Evolutionary conservation across 2,888 invertebrate species (phyloP).

Genomic region (Teleogryllus oceanicus): DNA sequence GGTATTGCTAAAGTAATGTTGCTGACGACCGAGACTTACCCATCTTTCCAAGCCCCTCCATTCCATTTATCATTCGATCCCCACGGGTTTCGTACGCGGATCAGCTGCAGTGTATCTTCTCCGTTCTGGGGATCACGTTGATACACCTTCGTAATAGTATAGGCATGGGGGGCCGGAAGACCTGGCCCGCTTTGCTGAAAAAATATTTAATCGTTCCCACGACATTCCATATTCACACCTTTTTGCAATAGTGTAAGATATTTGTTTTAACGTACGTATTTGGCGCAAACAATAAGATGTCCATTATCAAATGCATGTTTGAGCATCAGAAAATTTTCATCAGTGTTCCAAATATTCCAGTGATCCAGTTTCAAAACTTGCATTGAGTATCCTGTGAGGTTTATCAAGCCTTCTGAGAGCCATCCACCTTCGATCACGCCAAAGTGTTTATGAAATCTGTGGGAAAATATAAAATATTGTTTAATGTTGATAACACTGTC

Average conservation of each 20-base stretch:
- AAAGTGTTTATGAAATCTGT: not conserved
- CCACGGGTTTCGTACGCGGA: not conserved
- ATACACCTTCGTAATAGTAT: not conserved
- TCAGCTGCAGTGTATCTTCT: not conserved
- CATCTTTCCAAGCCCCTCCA: not conserved
- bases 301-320: not conserved
- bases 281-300: not conserved
- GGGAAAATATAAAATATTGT: not conserved
- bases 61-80: not conserved
- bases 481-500: too few species aligned
- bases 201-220: too few species aligned
- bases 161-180: not conserved
- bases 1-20: too few species aligned
- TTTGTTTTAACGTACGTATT: not conserved
- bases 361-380: not conserved
- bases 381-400: not conserved
- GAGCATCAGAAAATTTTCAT: not conserved
- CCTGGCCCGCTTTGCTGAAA: not conserved
- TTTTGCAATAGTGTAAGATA: too few species aligned
- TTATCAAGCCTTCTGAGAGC: not conserved
- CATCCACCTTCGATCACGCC: not conserved
- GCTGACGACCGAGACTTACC: not conserved
- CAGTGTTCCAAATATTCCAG: not conserved
- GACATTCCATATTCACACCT: too few species aligned
- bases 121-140: not conserved